These are phyloP conservation scores for Acanthurus lineatus DNA, from an alignment of 2,797 vertebrate genomes.

Conservation along the genomic window DNA sequence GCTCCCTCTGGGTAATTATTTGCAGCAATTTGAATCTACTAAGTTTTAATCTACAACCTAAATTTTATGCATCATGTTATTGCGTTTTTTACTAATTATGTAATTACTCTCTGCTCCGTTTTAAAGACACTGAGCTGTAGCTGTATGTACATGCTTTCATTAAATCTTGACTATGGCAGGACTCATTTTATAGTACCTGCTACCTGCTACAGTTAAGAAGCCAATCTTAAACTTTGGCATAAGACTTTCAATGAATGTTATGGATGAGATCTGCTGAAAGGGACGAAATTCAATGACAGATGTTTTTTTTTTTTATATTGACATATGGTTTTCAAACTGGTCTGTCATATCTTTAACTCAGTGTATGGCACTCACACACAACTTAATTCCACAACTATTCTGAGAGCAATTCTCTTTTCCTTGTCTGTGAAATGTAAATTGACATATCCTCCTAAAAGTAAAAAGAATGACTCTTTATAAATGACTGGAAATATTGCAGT, in stretches of 20 bases:
- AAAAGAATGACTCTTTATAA: not conserved
- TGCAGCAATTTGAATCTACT: too few species aligned
- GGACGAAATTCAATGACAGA: conserved; percentile 2
- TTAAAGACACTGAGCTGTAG: not conserved
- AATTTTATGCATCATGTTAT: too few species aligned
- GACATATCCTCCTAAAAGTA: not conserved
- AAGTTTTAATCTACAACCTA: too few species aligned
- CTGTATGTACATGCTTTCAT: not conserved
- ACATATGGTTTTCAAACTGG: conserved; percentile 1
- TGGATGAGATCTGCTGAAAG: not conserved
- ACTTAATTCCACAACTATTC: not conserved
- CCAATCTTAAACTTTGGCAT: not conserved
- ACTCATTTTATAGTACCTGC: not conserved
- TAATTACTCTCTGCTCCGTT: not conserved
- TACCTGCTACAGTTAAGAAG: conserved; percentile 8
- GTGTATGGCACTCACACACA: conserved; percentile 5
- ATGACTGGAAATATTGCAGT: not conserved
- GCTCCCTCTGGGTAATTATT: too few species aligned
- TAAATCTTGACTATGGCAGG: not conserved
- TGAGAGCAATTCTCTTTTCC: not conserved
- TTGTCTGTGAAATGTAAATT: not conserved
- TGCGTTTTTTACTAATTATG: too few species aligned
- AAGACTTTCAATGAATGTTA: not conserved
- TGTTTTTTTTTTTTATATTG: conserved; percentile 6
- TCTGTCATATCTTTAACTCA: not conserved